A percentile compares a stretch with the other conserved stretches of the same genome.
Evolutionary conservation across 2,113 vertebrate genomes (phyloP).

Genomic region (Gopherus evgoodei): DNA sequence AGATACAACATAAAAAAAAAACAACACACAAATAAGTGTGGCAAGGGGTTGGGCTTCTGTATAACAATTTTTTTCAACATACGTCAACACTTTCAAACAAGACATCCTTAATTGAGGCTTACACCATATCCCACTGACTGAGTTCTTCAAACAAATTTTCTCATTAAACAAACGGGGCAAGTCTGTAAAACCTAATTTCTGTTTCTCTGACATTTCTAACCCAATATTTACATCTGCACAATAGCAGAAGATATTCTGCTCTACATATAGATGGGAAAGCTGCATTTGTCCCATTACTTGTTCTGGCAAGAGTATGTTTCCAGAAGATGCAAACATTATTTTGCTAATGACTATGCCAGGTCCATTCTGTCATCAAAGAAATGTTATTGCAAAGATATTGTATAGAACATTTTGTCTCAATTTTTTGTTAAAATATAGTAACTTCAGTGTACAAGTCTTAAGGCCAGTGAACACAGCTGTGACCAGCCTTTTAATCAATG

Average conservation of each 20-base stretch:
- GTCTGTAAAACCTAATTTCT: neutral
- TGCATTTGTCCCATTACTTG: neutral
- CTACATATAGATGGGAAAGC: neutral
- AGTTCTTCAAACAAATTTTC: constrained; percentile 11
- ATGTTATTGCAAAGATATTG: neutral
- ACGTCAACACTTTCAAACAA: constrained; percentile 14
- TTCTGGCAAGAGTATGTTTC: neutral
- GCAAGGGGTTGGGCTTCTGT: neutral
- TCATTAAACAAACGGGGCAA: neutral
- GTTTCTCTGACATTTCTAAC: neutral
- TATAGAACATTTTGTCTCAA: fast-evolving
- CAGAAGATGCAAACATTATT: neutral
- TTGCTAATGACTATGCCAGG: neutral
- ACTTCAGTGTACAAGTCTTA: fast-evolving
- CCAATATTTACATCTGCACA: neutral
- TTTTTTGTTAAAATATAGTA: neutral
- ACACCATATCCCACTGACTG: neutral
- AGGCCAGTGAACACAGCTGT: neutral
- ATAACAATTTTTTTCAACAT: neutral
- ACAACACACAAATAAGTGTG: neutral
- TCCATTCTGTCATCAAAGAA: neutral
- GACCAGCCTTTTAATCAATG: neutral
- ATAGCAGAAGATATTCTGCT: neutral
- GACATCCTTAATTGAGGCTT: neutral
- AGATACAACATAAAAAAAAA: constrained; percentile 36